A percentile compares a stretch with the other conserved stretches of the same genome.
phyloP scores from a whole-genome alignment of 2,113 vertebrate species.

The Calyptomena viridis region DNA sequence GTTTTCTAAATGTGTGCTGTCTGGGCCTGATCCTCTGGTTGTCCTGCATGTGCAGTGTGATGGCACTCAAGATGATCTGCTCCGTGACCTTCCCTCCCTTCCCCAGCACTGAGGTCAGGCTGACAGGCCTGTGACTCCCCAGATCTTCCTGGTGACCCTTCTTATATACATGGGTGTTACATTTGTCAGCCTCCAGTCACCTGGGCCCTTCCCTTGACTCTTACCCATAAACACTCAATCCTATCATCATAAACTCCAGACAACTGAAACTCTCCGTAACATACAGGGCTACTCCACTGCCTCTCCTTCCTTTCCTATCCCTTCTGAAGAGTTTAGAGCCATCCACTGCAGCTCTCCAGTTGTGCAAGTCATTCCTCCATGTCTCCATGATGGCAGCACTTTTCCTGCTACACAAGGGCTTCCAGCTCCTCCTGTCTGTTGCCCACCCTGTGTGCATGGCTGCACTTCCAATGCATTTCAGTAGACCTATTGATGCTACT shows the following conservation, averaged over 20 bases:
- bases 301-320: neutral
- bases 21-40: neutral
- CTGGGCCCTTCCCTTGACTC: neutral
- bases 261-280: neutral
- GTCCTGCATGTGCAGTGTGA: neutral
- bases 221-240: neutral
- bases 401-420: neutral
- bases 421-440: neutral
- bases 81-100: neutral
- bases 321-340: neutral
- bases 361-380: neutral
- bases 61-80: neutral
- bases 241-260: neutral
- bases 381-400: neutral
- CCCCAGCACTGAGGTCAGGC: neutral
- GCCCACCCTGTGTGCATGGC: neutral
- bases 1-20: neutral
- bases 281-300: neutral
- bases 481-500: neutral
- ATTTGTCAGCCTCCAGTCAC: neutral
- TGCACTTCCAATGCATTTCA: neutral
- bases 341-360: neutral
- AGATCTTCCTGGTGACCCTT: neutral
- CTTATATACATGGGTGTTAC: neutral
- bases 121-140: neutral